phyloP scores from a whole-genome alignment of 2,888 invertebrate species.

The Clanis bilineata region DNA sequence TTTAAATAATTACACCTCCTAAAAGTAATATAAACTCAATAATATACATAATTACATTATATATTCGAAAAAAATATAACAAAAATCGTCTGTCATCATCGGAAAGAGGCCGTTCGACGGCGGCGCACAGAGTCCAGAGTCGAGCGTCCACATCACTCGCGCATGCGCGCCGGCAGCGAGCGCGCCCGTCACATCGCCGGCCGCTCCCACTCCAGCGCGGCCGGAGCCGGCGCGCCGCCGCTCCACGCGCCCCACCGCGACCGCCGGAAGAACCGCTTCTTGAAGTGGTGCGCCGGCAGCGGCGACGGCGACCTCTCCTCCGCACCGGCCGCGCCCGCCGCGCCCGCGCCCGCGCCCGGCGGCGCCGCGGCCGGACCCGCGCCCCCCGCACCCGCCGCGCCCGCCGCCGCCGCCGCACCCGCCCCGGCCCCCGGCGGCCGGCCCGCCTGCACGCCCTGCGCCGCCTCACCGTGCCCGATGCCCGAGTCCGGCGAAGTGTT shows the following conservation, averaged over 20 bases:
- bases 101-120: conserved; percentile 26
- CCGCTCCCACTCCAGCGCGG: conserved; percentile 75
- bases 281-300: conserved; percentile 84
- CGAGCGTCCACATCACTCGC: conserved; percentile 19
- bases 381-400: conserved; percentile 39
- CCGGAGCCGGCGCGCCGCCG: conserved; percentile 65
- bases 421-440: conserved; percentile 41
- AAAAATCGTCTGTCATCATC: conserved; percentile 57
- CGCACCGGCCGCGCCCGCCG: conserved; percentile 55
- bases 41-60: conserved; percentile 82
- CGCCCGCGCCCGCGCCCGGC: conserved; percentile 34
- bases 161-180: conserved; percentile 29
- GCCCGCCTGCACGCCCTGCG: conserved; percentile 53
- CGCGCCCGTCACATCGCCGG: conserved; percentile 74
- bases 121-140: conserved; percentile 25
- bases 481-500: conserved; percentile 93
- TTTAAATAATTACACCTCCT: conserved; percentile 79
- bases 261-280: conserved; percentile 92
- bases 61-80: conserved; percentile 76
- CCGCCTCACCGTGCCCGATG: conserved; percentile 87
- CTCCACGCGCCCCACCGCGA: conserved; percentile 85
- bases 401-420: conserved; percentile 59
- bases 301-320: conserved; percentile 52
- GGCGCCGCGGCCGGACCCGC: conserved; percentile 54
- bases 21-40: conserved; percentile 78